These are phyloP conservation scores for Zaprionus camerounensis DNA, from an alignment of 1,140 invertebrate genomes.

Conservation along the genomic window DNA sequence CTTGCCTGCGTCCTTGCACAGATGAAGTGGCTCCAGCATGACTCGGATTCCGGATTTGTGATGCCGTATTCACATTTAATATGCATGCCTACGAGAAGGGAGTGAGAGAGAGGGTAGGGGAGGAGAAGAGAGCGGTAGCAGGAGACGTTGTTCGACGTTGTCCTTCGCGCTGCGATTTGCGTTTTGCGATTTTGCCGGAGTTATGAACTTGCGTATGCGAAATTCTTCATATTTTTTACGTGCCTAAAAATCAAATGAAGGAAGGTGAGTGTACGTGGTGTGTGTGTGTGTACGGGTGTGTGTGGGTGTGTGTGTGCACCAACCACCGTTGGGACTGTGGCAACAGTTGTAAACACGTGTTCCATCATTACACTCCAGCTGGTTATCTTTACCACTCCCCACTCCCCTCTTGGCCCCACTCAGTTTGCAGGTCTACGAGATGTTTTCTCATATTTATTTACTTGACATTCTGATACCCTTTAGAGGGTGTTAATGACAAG, in stretches of 20 bases:
- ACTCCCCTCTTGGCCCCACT: background rate
- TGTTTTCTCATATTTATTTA: conserved; percentile 24
- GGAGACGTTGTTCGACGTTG: conserved; percentile 7
- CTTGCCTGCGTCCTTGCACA: conserved; percentile 15
- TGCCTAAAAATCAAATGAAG: conserved; percentile 59
- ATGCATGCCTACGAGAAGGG: conserved; percentile 69
- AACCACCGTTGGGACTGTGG: conserved; percentile 23
- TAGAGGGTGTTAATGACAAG: background rate
- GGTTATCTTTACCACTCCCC: conserved; percentile 13
- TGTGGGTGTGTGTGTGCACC: conserved; percentile 3
- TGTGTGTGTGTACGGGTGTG: conserved; percentile 14
- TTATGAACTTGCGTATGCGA: conserved; percentile 71
- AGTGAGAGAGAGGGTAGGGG: background rate
- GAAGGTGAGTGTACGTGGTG: conserved; percentile 14
- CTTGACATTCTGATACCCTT: conserved; percentile 1
- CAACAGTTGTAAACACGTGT: conserved; percentile 52
- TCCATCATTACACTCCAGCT: conserved; percentile 34
- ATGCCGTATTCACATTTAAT: conserved; percentile 70
- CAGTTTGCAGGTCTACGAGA: background rate
- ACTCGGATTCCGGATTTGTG: conserved; percentile 67
- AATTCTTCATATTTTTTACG: conserved; percentile 79
- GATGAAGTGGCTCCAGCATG: conserved; percentile 33
- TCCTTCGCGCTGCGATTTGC: conserved; percentile 26
- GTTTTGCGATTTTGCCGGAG: conserved; percentile 50
- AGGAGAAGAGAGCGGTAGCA: background rate